Conservation (phyloP, 2,888 invertebrate genomes). For the Petrolisthes manimaculis region DNA sequence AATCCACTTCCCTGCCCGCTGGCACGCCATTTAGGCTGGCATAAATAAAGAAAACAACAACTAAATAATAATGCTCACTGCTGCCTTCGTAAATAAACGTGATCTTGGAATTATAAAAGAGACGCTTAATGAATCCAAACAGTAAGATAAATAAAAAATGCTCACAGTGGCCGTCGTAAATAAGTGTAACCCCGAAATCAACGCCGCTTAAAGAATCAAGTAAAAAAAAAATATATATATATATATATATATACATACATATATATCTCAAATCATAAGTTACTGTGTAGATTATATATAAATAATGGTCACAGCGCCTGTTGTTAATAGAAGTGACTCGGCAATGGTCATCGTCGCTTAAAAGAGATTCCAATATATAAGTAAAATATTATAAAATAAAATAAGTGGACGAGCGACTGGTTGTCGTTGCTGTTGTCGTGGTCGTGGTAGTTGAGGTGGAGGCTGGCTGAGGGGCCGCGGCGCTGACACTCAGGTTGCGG, state of each 20-base stretch:
- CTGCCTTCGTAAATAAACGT: conserved; percentile 9
- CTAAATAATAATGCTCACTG: background rate
- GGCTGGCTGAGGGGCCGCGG: background rate
- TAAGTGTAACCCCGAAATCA: background rate
- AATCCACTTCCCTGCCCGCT: background rate
- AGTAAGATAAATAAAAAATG: background rate
- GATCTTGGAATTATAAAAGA: no score
- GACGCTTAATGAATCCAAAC: no score
- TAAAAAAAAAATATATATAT: background rate
- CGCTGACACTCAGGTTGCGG: conserved; percentile 15
- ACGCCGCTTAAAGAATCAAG: background rate
- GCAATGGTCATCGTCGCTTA: no score
- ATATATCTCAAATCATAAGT: no score
- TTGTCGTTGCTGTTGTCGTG: background rate
- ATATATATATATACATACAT: no score
- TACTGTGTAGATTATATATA: no score
- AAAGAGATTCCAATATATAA: no score
- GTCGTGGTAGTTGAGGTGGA: conserved; percentile 14
- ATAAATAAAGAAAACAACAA: conserved; percentile 36
- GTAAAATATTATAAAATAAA: conserved; percentile 2
- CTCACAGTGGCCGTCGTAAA: background rate
- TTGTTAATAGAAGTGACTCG: no score
- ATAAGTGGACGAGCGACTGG: background rate
- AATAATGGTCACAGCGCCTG: no score
- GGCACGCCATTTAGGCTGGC: conserved; percentile 7